Evolutionary conservation across 2,888 invertebrate genomes (phyloP).

Genomic region (Diarsia mendica): DNA sequence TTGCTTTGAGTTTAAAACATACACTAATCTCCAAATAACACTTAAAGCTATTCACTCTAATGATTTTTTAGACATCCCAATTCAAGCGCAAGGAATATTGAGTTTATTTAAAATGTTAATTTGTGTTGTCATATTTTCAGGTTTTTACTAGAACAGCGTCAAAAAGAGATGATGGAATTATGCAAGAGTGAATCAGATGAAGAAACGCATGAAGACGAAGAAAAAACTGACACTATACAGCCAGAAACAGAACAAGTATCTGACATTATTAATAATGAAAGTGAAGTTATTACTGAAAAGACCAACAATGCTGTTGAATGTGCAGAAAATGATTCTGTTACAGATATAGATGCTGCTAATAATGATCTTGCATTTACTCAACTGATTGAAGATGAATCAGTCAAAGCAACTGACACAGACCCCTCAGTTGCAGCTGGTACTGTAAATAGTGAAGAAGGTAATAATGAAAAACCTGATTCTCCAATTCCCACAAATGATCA

Average conservation of each 20-base stretch:
- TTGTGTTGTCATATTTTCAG: conserved; percentile 80
- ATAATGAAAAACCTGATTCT: conserved; percentile 23
- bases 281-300: conserved; percentile 17
- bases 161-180: conserved; percentile 93
- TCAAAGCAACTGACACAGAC: conserved; percentile 21
- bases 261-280: conserved; percentile 12
- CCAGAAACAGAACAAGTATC: conserved; percentile 16
- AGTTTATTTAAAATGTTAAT: background rate
- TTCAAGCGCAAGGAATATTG: background rate
- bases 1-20: background rate
- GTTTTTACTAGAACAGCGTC: conserved; percentile 92
- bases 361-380: conserved; percentile 37
- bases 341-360: conserved; percentile 13
- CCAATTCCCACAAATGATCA: conserved; percentile 12
- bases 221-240: conserved; percentile 35
- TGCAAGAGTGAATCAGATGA: conserved; percentile 92
- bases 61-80: background rate
- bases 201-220: conserved; percentile 53
- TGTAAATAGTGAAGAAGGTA: conserved; percentile 30
- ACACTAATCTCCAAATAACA: background rate
- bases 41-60: background rate
- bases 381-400: conserved; percentile 30
- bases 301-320: conserved; percentile 11
- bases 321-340: conserved; percentile 9
- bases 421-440: background rate